Percentiles rank a stretch among this genome's conserved stretches.
phyloP scores from a whole-genome alignment of 1,140 invertebrate genomes.

The Oryctes rhinoceros region DNA sequence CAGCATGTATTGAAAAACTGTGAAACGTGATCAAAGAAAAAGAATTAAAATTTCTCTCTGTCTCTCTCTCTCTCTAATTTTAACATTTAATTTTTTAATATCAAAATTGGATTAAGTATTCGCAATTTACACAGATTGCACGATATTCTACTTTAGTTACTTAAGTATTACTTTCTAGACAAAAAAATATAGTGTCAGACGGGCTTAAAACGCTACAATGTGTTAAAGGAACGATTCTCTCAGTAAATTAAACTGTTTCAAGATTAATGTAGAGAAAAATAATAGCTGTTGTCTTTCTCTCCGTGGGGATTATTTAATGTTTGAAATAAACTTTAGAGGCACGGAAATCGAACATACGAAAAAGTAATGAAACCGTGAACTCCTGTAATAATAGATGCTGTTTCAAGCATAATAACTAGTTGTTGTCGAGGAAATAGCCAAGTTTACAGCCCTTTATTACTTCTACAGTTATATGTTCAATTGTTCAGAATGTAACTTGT shows the following conservation, averaged over 20 bases:
- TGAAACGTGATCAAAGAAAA: too few relatives aligned
- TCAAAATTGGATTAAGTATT: too few relatives aligned
- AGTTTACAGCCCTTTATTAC: slow-evolving; percentile 28
- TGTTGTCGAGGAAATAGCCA: slow-evolving; percentile 21
- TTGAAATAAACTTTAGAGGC: slow-evolving; percentile 11
- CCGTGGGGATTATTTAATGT: neutral
- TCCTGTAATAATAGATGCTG: slow-evolving; percentile 10
- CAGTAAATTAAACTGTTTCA: neutral
- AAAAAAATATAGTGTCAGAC: neutral
- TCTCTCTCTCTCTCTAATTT: too few relatives aligned
- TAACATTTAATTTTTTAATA: too few relatives aligned
- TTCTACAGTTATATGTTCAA: slow-evolving; percentile 33
- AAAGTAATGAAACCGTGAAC: neutral
- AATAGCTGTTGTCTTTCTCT: neutral
- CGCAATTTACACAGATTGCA: too few relatives aligned
- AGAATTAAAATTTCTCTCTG: too few relatives aligned
- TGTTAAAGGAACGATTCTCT: slow-evolving; percentile 16
- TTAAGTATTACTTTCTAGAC: neutral
- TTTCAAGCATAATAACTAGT: slow-evolving; percentile 9
- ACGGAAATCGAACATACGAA: neutral
- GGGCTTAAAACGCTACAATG: neutral
- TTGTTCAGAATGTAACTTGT: slow-evolving; percentile 32
- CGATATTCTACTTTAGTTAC: too few relatives aligned
- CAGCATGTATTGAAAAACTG: too few relatives aligned
- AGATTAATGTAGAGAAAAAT: slow-evolving; percentile 34